These are phyloP conservation scores for Bos taurus DNA, from an alignment of 2,113 vertebrate genomes.

Conservation along the genomic window DNA sequence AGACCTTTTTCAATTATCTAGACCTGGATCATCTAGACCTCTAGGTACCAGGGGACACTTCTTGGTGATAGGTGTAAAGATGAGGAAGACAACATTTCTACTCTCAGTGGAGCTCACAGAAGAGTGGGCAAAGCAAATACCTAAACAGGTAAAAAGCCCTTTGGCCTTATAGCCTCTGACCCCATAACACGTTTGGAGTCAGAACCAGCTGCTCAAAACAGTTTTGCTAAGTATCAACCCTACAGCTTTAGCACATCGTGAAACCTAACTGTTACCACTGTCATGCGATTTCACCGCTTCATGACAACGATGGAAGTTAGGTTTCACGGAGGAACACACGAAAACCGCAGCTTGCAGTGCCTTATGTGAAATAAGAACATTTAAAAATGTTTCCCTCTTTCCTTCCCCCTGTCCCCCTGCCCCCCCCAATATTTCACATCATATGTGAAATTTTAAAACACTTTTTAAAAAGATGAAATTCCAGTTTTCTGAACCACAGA, in stretches of 20 bases:
- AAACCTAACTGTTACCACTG: background rate
- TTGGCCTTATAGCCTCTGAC: background rate
- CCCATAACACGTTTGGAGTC: background rate
- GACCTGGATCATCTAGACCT: background rate
- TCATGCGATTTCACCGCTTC: background rate
- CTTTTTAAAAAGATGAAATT: conserved; percentile 22
- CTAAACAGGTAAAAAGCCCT: background rate
- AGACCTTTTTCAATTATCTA: background rate
- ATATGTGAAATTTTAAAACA: background rate
- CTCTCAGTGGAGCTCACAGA: background rate
- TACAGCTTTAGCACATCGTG: background rate
- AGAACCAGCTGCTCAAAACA: background rate
- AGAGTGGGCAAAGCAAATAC: background rate
- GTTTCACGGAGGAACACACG: background rate
- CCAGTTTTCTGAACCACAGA: conserved; percentile 10
- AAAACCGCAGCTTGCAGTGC: background rate
- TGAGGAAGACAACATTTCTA: background rate
- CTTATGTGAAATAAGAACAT: background rate
- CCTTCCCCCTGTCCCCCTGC: background rate
- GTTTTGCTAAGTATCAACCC: background rate
- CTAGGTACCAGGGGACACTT: background rate
- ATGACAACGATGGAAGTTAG: background rate
- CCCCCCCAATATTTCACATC: background rate
- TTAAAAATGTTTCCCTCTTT: background rate
- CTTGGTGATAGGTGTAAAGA: background rate